A percentile compares a stretch with the other conserved stretches of the same genome.
Conservation (phyloP, 1,140 invertebrate species). For the Drosophila ogumai region DNA sequence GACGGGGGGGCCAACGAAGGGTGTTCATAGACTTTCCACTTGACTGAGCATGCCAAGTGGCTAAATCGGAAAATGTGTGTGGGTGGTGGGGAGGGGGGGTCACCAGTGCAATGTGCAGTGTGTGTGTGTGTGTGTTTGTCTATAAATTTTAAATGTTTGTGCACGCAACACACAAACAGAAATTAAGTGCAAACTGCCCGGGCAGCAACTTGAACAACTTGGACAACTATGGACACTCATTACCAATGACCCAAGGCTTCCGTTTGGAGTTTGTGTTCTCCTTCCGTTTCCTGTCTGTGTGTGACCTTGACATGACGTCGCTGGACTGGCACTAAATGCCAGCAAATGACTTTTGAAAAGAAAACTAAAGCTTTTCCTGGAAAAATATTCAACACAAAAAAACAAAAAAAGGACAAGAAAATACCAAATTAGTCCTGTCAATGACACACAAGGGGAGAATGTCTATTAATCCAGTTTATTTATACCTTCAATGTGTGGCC, state of each 20-base stretch:
- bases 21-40: slow-evolving; percentile 41
- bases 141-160: slow-evolving; percentile 58
- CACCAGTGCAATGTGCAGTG: neutral
- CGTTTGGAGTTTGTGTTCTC: neutral
- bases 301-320: slow-evolving; percentile 48
- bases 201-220: slow-evolving; percentile 46
- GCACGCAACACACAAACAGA: slow-evolving; percentile 50
- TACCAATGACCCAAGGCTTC: slow-evolving; percentile 41
- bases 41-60: slow-evolving; percentile 53
- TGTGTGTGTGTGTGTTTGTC: slow-evolving; percentile 25
- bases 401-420: slow-evolving; percentile 3
- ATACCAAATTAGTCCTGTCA: slow-evolving; percentile 26
- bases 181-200: slow-evolving; percentile 49
- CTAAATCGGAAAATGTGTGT: slow-evolving; percentile 32
- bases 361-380: neutral
- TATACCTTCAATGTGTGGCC: neutral
- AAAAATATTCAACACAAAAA: neutral
- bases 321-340: slow-evolving; percentile 43
- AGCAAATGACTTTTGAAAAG: slow-evolving; percentile 28
- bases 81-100: neutral
- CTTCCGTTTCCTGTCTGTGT: slow-evolving; percentile 7
- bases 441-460: slow-evolving; percentile 3
- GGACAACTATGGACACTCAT: slow-evolving; percentile 44
- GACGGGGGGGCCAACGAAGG: slow-evolving; percentile 4
- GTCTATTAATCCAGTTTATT: neutral